A percentile compares a stretch with the other conserved stretches of the same genome.
Evolutionary conservation across 1,140 invertebrate species (phyloP).

Genomic region (Drosophila eugracilis): DNA sequence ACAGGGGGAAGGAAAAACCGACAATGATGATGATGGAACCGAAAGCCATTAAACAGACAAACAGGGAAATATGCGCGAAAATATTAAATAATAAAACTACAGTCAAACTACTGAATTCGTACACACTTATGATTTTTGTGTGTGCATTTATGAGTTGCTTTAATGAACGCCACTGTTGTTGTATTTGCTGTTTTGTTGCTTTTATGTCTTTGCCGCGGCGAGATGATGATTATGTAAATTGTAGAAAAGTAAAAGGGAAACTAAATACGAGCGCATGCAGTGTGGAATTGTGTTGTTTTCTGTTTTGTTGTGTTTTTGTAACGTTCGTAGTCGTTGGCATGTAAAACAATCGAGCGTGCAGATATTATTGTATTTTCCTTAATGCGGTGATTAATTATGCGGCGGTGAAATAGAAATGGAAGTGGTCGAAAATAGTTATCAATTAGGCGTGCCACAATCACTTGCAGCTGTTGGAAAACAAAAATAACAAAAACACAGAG

Average conservation of each 20-base stretch:
- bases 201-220: slow-evolving; percentile 59
- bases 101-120: slow-evolving; percentile 15
- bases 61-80: slow-evolving; percentile 49
- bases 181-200: slow-evolving; percentile 38
- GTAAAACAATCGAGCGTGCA: slow-evolving; percentile 26
- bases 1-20: not conserved
- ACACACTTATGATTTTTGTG: slow-evolving; percentile 5
- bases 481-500: slow-evolving; percentile 19
- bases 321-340: slow-evolving; percentile 10
- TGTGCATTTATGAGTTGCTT: slow-evolving; percentile 46
- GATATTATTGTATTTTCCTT: slow-evolving; percentile 23
- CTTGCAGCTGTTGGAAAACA: slow-evolving; percentile 33
- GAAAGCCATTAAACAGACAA: slow-evolving; percentile 39
- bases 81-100: slow-evolving; percentile 61
- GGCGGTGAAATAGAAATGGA: slow-evolving; percentile 42
- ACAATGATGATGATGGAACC: slow-evolving; percentile 31
- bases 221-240: slow-evolving; percentile 79
- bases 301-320: slow-evolving; percentile 3
- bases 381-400: slow-evolving; percentile 69
- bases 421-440: slow-evolving; percentile 66
- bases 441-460: slow-evolving; percentile 72
- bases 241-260: slow-evolving; percentile 79
- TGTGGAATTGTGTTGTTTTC: slow-evolving; percentile 29
- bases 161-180: slow-evolving; percentile 64
- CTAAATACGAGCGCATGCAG: slow-evolving; percentile 57